Percentiles rank a stretch among this genome's conserved stretches.
Evolutionary conservation across 2,113 vertebrate genomes (phyloP).

Genomic region (rat (Rattus norvegicus)): GRCr8 NC_086028.1:68390001-68390500

Average conservation of each 20-base stretch:
- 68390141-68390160: background rate
- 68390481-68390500: too few species aligned
- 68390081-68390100: background rate
- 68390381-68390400: background rate
- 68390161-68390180: too few species aligned
- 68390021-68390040: background rate
- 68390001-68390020: background rate
- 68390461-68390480: too few species aligned
- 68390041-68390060: background rate
- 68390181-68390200: background rate
- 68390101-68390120: background rate
- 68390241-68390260: background rate
- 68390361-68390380: background rate
- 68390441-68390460: background rate
- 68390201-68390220: background rate
- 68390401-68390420: background rate
- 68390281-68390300: background rate
- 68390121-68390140: background rate
- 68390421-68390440: background rate
- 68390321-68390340: background rate
- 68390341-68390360: background rate
- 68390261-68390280: background rate
- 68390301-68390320: background rate
- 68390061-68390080: background rate
- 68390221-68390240: background rate